Evolutionary conservation across 2,797 vertebrate species (phyloP).

Genomic region (Falco rusticolus): DNA sequence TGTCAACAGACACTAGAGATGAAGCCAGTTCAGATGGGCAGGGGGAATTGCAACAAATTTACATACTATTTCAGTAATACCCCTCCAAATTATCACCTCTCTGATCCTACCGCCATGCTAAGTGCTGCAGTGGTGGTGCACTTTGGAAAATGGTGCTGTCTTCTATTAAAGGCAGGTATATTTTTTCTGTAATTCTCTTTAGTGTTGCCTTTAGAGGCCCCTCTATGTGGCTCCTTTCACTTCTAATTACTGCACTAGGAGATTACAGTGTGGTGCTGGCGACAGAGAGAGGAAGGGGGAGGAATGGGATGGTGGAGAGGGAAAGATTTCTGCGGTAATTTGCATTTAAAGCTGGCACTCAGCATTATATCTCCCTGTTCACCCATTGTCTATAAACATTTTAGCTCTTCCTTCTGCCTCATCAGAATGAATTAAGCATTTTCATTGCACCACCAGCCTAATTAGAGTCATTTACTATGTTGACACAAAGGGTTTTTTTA

Average conservation of each 20-base stretch:
- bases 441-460: slow-evolving; percentile 75
- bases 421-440: slow-evolving; percentile 77
- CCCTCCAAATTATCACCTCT: slow-evolving; percentile 29
- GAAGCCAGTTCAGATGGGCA: not conserved
- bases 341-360: slow-evolving; percentile 78
- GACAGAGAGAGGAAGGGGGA: slow-evolving; percentile 62
- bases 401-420: slow-evolving; percentile 78
- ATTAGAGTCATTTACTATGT: slow-evolving; percentile 78
- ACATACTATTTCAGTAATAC: not conserved
- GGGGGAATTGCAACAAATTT: not conserved
- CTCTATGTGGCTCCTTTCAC: slow-evolving; percentile 67
- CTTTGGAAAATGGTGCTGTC: slow-evolving; percentile 48
- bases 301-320: slow-evolving; percentile 69
- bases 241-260: slow-evolving; percentile 73
- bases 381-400: slow-evolving; percentile 79
- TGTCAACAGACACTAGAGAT: not conserved
- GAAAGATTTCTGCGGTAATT: slow-evolving; percentile 71
- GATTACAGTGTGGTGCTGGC: slow-evolving; percentile 70
- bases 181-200: slow-evolving; percentile 60
- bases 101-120: slow-evolving; percentile 12
- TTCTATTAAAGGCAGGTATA: slow-evolving; percentile 61
- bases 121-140: not conserved
- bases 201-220: slow-evolving; percentile 60
- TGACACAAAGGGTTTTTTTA: slow-evolving; percentile 75
- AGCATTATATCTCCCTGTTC: slow-evolving; percentile 78